These are phyloP conservation scores for Ctenomys sociabilis DNA, from an alignment of 2,113 vertebrate species.

Conservation along the genomic window DNA sequence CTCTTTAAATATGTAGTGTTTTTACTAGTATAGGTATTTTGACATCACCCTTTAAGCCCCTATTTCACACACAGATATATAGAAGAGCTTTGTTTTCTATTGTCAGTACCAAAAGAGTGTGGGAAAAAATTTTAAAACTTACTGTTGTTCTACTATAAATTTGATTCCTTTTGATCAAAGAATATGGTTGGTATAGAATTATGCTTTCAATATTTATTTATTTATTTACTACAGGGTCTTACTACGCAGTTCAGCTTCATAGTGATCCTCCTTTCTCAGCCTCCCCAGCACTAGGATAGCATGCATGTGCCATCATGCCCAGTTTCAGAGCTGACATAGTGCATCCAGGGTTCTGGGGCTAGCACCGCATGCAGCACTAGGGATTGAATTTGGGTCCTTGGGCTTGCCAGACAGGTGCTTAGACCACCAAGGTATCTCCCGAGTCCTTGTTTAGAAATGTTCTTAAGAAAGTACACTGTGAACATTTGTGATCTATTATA, in stretches of 20 bases:
- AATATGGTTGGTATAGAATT: neutral
- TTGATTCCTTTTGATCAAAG: slow-evolving; percentile 26
- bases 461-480: too few relatives aligned
- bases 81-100: neutral
- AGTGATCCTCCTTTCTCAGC: too few relatives aligned
- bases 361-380: too few relatives aligned
- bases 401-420: too few relatives aligned
- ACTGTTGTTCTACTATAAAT: neutral
- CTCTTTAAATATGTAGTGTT: neutral
- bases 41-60: neutral
- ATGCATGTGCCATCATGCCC: too few relatives aligned
- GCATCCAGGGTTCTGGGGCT: too few relatives aligned
- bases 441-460: too few relatives aligned
- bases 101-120: neutral
- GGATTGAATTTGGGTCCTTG: too few relatives aligned
- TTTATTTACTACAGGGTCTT: neutral
- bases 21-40: slow-evolving; percentile 43
- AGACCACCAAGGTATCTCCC: too few relatives aligned
- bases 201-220: neutral
- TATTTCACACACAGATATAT: neutral
- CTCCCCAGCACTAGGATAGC: too few relatives aligned
- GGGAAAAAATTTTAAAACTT: neutral
- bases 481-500: slow-evolving; percentile 15
- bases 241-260: too few relatives aligned
- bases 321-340: too few relatives aligned